These are phyloP conservation scores for Diadromus collaris DNA, from an alignment of 2,888 invertebrate genomes.

Conservation along the genomic window DNA sequence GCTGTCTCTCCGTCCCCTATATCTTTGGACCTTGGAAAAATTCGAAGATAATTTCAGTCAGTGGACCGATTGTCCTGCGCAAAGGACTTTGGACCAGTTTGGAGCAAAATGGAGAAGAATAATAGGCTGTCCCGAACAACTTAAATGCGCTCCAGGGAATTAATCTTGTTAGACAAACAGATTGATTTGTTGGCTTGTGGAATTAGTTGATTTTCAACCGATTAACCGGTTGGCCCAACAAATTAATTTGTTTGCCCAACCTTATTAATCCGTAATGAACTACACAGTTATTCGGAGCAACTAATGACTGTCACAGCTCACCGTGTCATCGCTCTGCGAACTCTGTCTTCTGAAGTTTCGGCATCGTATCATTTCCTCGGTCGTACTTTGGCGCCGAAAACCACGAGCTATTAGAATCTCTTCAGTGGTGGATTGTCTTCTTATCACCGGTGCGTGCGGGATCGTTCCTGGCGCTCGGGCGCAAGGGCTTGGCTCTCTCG, in stretches of 20 bases:
- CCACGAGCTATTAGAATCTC: conserved; percentile 95
- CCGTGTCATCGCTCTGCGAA: conserved; percentile 91
- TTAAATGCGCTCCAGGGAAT: no score
- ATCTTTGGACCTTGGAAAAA: conserved; percentile 77
- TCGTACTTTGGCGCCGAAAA: conserved; percentile 94
- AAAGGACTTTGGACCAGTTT: neutral
- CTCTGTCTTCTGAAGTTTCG: conserved; percentile 95
- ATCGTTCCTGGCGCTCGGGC: conserved; percentile 81
- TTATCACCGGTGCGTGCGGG: conserved; percentile 84
- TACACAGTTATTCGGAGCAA: no score
- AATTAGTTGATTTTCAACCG: no score
- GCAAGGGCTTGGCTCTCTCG: conserved; percentile 93
- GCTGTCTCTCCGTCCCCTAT: conserved; percentile 89
- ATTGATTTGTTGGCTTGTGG: no score
- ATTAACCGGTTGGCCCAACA: no score
- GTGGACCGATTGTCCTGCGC: neutral
- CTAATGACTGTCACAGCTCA: conserved; percentile 45
- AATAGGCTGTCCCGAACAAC: no score
- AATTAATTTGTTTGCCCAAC: no score
- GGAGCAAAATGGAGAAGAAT: neutral
- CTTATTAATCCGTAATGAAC: no score
- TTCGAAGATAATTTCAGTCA: neutral
- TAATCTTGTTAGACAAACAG: no score
- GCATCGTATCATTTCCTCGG: conserved; percentile 96
- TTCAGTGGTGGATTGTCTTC: conserved; percentile 94